Evolutionary conservation across 2,888 invertebrate genomes (phyloP), one percentile per base, ranked within the genome.

Genomic region (Hesperia comma): DNA sequence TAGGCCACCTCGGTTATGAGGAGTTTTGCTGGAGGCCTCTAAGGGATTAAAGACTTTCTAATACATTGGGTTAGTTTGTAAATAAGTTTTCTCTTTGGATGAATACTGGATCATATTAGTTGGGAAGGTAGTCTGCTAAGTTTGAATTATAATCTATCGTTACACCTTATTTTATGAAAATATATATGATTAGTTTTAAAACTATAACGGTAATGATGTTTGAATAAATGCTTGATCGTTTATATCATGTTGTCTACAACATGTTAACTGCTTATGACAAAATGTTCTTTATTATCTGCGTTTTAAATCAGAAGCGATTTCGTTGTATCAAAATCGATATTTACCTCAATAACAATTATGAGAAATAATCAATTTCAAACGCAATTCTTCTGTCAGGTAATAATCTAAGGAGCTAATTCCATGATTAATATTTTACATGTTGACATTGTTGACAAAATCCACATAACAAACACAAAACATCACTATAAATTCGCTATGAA

Each of bases 281-380:
- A 46, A 46, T 15, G 12, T 37, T 12, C 2, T 12, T 37, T 12
- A 37, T 12, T 8, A 12, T 12, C 12, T 1, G 33, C 7, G 33
- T 10, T 33, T 33, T 5, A 33, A 33, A 37, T 37, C 3, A 37
- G 1, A 37, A 46, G 7, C 43, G 43, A 43, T 43, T 10, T 15
- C 3, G 6, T 15, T 43, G 6, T n/a, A 43, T 43, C 4, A 43
- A 43, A 26, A 17, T 32, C 26, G 60, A 17, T 33, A 1, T 7
- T 6, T 14, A 12, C 14, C 6, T 19, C 19, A 10, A 17, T 49
- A 19, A 15, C 19, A 15, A 19, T 19, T 41, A n/a, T n/a, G 72
- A 70, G 41, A 70, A 51, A 57, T 12, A 49, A 64, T 76, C 74
- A 75, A 37, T 33, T 33, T 33, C 1, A 33, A 43, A 49, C 17